Conservation (phyloP, 2,888 invertebrate genomes). For the Machimus rusticus region DNA sequence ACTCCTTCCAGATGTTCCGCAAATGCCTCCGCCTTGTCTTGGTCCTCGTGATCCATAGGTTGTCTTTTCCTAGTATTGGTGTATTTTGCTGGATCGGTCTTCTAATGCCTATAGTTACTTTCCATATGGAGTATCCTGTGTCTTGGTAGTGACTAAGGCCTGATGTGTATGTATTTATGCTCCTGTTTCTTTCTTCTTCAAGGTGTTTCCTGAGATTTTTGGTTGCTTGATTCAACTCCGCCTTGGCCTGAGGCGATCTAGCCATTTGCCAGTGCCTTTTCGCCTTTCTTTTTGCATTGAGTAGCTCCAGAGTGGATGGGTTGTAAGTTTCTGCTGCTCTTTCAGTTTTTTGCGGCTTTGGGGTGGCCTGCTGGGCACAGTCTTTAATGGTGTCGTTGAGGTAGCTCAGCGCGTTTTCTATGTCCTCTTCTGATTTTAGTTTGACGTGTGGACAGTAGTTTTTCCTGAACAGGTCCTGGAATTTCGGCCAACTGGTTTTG, state of each 20-base stretch:
- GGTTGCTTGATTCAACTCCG: background rate
- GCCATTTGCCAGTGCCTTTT: background rate
- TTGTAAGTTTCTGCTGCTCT: background rate
- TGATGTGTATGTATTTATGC: background rate
- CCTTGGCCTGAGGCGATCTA: background rate
- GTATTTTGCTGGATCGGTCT: background rate
- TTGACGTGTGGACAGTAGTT: background rate
- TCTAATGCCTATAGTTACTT: background rate
- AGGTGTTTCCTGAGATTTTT: background rate
- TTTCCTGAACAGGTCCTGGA: no score
- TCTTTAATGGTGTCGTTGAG: background rate
- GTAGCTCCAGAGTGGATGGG: background rate
- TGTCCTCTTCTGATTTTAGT: background rate
- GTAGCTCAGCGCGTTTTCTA: background rate
- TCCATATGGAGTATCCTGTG: no score
- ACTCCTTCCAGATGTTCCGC: background rate
- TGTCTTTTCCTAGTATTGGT: background rate
- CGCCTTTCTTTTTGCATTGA: background rate
- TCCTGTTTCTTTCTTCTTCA: background rate
- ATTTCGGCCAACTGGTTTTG: no score
- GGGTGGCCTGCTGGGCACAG: background rate
- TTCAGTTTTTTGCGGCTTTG: background rate
- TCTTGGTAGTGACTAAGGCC: background rate
- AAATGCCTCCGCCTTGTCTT: background rate
- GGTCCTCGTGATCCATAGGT: background rate